Evolutionary conservation across 1,140 invertebrate species (phyloP), one percentile per base, ranked within the genome.

Genomic region (Myzus persicae): DNA sequence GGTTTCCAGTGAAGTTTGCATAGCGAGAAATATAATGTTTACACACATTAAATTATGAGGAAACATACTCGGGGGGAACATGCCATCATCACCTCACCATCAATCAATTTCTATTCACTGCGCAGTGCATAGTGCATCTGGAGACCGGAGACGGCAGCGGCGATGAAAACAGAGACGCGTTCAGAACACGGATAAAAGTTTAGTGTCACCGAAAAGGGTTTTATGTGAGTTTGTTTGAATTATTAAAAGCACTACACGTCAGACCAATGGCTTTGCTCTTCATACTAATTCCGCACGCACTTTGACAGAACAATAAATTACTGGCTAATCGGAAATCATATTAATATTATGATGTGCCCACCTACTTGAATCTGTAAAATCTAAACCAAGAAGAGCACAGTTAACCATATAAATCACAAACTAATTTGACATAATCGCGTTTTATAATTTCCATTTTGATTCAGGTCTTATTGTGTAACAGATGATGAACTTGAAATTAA

Each of bases 51-150:
- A 0, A 24, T 89, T 89, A 51, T 38, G 44, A 46, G 44, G 48
- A 51, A 36, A 89, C 38, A 89, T 51, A 89, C 8, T 24, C 8
- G 18, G n/a, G 67, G 89, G 31, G 54, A 59, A 46, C 44, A 22
- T 40, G 9, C 31, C 26, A 91, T 67, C 42, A 76, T 67, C 42
- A 76, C 54, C 54, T 42, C 51, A 22, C 38, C 90, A 54, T 91
- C 90, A 91, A 91, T 76, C 90, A 91, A 76, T 91, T 67, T 91
- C 54, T 67, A 91, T 91, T 91, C 90, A 91, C 54, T 91, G 51
- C 38, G 67, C 89, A 54, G 24, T 40, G 22, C 89, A 59, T 18
- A n/a, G 59, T 76, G 59, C 59, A 76, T 76, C 31, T 20, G n/a
- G 31, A 76, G 59, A 26, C 9, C 31, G 51, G 48, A 40, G 89